Evolutionary conservation across 2,888 invertebrate species (phyloP).

Genomic region (Rutpela maculata): DNA sequence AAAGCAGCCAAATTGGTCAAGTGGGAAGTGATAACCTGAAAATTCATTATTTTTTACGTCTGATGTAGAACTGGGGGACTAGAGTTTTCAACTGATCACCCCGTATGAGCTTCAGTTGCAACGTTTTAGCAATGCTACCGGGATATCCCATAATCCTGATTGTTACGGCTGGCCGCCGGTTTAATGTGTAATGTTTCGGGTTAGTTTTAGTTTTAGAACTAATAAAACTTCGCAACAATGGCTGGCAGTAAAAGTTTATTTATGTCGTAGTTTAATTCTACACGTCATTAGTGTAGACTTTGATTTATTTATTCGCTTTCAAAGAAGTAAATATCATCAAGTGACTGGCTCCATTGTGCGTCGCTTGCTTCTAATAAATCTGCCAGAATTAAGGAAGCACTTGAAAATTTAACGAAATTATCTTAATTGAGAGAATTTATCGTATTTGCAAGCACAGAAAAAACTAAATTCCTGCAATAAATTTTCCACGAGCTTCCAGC

Average conservation of each 20-base stretch:
- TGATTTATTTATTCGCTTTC: slow-evolving; percentile 16
- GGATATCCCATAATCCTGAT: neutral
- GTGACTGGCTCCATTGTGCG: neutral
- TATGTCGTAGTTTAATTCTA: slow-evolving; percentile 3
- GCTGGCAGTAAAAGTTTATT: slow-evolving; percentile 6
- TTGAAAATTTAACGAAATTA: neutral
- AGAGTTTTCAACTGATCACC: neutral
- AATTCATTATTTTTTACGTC: no score
- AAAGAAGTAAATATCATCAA: slow-evolving; percentile 9
- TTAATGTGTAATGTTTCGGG: slow-evolving; percentile 7
- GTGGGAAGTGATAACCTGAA: no score
- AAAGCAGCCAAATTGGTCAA: no score
- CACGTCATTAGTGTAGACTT: slow-evolving; percentile 11
- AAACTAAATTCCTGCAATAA: neutral
- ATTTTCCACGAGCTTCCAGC: neutral
- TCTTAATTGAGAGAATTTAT: neutral
- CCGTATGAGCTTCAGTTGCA: neutral
- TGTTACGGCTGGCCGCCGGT: slow-evolving; percentile 7
- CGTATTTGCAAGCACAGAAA: neutral
- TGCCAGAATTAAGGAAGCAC: neutral
- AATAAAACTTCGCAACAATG: slow-evolving; percentile 7
- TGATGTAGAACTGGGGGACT: no score
- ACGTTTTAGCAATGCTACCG: neutral
- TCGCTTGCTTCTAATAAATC: neutral
- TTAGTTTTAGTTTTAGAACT: slow-evolving; percentile 7